A percentile compares a stretch with the other conserved stretches of the same genome.
phyloP scores from a whole-genome alignment of 1,140 invertebrate species.

The Capitella teleta region DNA sequence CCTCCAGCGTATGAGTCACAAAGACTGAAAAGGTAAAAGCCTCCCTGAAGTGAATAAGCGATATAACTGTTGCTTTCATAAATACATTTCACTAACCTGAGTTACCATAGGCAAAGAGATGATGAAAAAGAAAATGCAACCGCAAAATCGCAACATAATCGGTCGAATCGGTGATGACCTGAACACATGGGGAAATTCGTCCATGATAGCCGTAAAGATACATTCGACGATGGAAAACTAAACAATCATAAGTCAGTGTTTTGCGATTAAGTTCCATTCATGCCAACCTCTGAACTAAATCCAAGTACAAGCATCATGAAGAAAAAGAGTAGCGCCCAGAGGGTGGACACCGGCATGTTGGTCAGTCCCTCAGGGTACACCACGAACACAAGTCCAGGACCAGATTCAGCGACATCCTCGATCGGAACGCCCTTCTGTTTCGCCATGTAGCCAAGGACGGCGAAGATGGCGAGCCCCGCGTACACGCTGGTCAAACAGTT shows the following conservation, averaged over 20 bases:
- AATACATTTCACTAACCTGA: conserved; percentile 8
- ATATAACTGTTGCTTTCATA: neutral
- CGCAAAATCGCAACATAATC: conserved; percentile 7
- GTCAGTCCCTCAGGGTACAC: conserved; percentile 61
- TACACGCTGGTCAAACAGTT: conserved; percentile 97
- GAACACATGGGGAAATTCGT: conserved; percentile 9
- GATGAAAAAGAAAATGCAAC: conserved; percentile 10
- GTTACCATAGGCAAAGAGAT: conserved; percentile 15
- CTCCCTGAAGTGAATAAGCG: conserved; percentile 12
- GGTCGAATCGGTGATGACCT: neutral
- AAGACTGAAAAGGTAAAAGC: conserved; percentile 13
- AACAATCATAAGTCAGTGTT: neutral
- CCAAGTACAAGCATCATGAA: conserved; percentile 91
- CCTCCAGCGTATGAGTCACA: conserved; percentile 14
- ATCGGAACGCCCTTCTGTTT: neutral
- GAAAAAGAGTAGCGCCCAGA: conserved; percentile 94
- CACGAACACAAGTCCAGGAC: conserved; percentile 84
- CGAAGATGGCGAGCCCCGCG: conserved; percentile 96
- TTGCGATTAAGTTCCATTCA: neutral
- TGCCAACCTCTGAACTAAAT: conserved; percentile 56
- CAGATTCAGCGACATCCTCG: conserved; percentile 47
- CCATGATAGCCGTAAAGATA: conserved; percentile 6
- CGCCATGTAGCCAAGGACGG: conserved; percentile 96
- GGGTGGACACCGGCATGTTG: conserved; percentile 67
- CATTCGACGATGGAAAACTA: conserved; percentile 11